Evolutionary conservation across 1,140 invertebrate species (phyloP).

Genomic region (Calephelis nemesis): DNA sequence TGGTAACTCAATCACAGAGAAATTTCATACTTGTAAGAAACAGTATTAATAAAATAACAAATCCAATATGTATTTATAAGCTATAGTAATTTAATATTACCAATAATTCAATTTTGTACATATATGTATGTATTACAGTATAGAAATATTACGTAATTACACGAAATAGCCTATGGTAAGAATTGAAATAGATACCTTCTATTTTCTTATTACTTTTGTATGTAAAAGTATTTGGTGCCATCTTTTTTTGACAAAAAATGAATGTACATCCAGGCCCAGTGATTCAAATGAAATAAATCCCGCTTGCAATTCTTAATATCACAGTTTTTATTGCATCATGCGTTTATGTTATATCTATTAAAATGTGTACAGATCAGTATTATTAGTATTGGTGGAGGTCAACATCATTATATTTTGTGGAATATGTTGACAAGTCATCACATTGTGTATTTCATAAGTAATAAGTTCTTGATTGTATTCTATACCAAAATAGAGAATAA

Average conservation of each 20-base stretch:
- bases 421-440: conserved; percentile 17
- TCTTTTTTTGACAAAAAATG: conserved; percentile 7
- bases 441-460: conserved; percentile 24
- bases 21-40: not conserved
- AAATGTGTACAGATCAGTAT: conserved; percentile 16
- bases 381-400: conserved; percentile 21
- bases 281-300: not conserved
- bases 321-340: not conserved
- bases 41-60: conserved; percentile 4
- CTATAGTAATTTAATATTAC: not conserved
- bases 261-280: not conserved
- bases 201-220: conserved; percentile 6
- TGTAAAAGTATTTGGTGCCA: conserved; percentile 5
- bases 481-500: conserved; percentile 68
- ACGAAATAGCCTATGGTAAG: not conserved
- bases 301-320: not conserved
- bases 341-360: not conserved
- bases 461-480: conserved; percentile 49
- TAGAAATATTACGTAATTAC: not conserved
- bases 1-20: not conserved
- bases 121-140: not conserved
- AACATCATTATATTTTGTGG: conserved; percentile 14
- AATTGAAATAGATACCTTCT: not conserved
- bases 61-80: not conserved
- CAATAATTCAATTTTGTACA: conserved; percentile 5